phyloP scores from a whole-genome alignment of 2,113 vertebrate genomes.

The Puffinus mauretanicus region DNA sequence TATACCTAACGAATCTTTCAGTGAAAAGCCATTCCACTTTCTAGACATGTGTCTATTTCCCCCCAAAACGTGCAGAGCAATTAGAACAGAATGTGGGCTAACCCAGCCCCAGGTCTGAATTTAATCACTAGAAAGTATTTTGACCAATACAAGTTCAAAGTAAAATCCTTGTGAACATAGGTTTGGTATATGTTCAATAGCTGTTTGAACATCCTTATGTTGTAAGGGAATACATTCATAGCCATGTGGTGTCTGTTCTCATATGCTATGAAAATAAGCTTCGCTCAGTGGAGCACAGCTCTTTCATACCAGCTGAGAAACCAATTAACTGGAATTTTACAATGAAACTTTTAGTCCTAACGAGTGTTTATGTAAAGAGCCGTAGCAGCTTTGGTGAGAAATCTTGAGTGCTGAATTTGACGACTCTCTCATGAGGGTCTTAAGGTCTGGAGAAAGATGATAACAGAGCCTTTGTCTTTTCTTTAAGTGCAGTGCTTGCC shows the following conservation, averaged over 20 bases:
- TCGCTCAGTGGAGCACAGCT: neutral
- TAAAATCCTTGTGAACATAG: neutral
- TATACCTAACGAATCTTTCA: neutral
- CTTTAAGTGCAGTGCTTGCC: neutral
- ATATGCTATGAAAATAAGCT: neutral
- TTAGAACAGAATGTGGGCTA: neutral
- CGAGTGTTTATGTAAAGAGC: neutral
- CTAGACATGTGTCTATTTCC: neutral
- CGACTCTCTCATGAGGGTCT: neutral
- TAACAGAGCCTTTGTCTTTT: neutral
- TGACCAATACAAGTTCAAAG: neutral
- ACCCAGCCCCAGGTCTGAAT: neutral
- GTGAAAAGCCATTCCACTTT: neutral
- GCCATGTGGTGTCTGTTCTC: neutral
- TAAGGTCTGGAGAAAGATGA: neutral
- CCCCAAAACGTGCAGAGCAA: accelerated
- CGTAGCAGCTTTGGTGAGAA: neutral
- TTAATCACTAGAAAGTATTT: neutral
- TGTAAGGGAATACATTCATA: neutral
- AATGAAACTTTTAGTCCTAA: neutral
- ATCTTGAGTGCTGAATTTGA: neutral
- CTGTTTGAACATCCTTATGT: neutral
- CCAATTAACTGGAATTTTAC: neutral
- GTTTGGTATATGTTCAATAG: neutral
- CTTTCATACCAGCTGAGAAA: neutral